A percentile compares a stretch with the other conserved stretches of the same genome.
phyloP scores from a whole-genome alignment of 2,113 vertebrate genomes.

The Dicrurus megarhynchus region DNA sequence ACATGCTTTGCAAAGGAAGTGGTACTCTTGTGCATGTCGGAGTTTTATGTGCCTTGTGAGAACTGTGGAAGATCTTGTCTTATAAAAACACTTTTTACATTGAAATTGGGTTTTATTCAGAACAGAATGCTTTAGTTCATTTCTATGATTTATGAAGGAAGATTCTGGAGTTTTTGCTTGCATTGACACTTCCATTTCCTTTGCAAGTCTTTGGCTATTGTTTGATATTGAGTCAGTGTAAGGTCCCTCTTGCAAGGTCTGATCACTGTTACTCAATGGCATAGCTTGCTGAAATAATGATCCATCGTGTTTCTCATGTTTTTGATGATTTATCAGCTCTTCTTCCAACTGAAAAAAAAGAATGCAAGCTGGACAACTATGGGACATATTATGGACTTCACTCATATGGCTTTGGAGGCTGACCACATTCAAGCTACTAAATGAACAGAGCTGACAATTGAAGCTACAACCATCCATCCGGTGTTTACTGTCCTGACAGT shows the following conservation, averaged over 20 bases:
- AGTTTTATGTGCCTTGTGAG: conserved; percentile 86
- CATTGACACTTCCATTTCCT: conserved; percentile 18
- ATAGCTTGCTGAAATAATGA: conserved; percentile 19
- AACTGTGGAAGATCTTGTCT: conserved; percentile 81
- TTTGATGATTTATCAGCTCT: conserved; percentile 65
- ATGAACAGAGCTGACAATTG: conserved; percentile 67
- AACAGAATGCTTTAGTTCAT: conserved; percentile 69
- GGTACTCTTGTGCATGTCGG: conserved; percentile 81
- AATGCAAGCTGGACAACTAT: conserved; percentile 62
- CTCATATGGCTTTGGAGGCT: conserved; percentile 67
- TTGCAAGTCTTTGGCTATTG: background rate
- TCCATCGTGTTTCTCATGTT: conserved; percentile 42
- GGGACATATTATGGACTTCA: conserved; percentile 59
- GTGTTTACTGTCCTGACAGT: conserved; percentile 62
- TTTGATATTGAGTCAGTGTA: background rate
- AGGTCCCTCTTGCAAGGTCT: conserved; percentile 14
- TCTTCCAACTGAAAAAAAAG: conserved; percentile 65
- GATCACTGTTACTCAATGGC: background rate
- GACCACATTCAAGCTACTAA: conserved; percentile 15
- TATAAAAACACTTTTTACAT: conserved; percentile 88
- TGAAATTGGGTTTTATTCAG: conserved; percentile 82
- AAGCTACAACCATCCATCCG: conserved; percentile 35
- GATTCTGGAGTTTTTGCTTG: conserved; percentile 36
- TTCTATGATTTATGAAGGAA: conserved; percentile 42
- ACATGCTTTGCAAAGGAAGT: conserved; percentile 89